phyloP scores from a whole-genome alignment of 2,797 vertebrate genomes.

The Zalophus californianus region DNA sequence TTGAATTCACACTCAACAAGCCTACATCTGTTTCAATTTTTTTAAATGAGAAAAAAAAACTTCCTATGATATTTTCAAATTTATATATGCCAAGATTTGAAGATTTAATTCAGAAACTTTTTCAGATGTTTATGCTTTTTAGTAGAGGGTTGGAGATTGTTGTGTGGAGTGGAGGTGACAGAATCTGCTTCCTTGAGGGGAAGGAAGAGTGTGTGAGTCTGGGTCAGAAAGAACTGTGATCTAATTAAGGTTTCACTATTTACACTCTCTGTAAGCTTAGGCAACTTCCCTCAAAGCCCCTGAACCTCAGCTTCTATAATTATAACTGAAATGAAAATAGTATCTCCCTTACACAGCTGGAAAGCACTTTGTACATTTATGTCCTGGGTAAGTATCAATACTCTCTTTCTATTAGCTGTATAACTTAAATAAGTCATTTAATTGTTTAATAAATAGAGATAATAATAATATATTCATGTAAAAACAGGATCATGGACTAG shows the following conservation, averaged over 20 bases:
- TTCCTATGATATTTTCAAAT: neutral
- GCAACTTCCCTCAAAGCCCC: neutral
- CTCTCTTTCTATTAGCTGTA: neutral
- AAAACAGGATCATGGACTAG: neutral
- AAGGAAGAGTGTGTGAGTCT: neutral
- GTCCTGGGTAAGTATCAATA: neutral
- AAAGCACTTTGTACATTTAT: neutral
- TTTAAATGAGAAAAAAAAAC: neutral
- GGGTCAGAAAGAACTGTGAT: neutral
- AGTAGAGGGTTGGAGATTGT: neutral
- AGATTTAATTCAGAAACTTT: neutral
- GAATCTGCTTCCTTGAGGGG: neutral
- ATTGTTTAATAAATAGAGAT: neutral
- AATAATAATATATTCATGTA: neutral
- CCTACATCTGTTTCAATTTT: neutral
- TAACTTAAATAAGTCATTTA: neutral
- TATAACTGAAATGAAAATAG: constrained; percentile 15
- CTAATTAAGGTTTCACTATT: neutral
- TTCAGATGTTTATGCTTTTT: neutral
- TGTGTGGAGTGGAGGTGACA: neutral
- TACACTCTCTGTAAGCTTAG: neutral
- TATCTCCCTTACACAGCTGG: neutral
- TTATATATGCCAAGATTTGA: neutral
- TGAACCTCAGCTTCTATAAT: neutral
- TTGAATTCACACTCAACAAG: constrained; percentile 63